Percentiles rank a stretch among this genome's conserved stretches.
Conservation (phyloP, 2,888 invertebrate species). For the Sphaeridia pumilis region DNA sequence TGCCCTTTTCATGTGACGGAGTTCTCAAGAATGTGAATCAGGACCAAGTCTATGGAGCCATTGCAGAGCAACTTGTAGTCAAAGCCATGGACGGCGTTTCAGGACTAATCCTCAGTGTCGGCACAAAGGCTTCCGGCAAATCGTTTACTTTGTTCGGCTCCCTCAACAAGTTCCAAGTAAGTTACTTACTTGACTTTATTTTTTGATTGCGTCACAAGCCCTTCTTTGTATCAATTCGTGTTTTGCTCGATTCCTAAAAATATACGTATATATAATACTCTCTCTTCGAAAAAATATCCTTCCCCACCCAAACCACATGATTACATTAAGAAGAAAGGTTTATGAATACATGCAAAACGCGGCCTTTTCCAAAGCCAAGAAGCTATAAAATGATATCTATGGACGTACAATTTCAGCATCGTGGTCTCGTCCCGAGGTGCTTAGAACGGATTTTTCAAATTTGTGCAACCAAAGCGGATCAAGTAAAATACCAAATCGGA, state of each 20-base stretch:
- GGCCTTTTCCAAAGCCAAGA: too few species aligned
- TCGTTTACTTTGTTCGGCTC: constrained; percentile 29
- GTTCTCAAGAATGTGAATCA: constrained; percentile 21
- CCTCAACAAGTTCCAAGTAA: constrained; percentile 21
- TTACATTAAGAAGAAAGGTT: too few species aligned
- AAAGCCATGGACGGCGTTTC: constrained; percentile 29
- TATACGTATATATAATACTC: too few species aligned
- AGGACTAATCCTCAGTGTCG: constrained; percentile 24
- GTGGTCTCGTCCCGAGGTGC: constrained; percentile 27
- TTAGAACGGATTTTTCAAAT: constrained; percentile 29
- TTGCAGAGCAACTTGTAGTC: constrained; percentile 22
- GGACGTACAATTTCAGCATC: constrained; percentile 26
- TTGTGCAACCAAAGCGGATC: constrained; percentile 8
- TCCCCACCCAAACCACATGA: too few species aligned
- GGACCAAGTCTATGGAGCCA: constrained; percentile 21
- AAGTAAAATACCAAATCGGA: constrained; percentile 19
- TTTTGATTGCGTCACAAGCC: background rate
- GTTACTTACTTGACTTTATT: background rate
- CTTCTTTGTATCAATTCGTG: background rate
- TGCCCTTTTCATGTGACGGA: constrained; percentile 20
- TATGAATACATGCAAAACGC: too few species aligned
- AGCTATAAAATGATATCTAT: too few species aligned
- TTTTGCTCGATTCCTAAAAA: too few species aligned
- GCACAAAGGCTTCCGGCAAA: constrained; percentile 31
- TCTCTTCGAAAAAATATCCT: too few species aligned